Conservation (phyloP, 2,797 vertebrate species). For the Cottoperca gobio region DNA sequence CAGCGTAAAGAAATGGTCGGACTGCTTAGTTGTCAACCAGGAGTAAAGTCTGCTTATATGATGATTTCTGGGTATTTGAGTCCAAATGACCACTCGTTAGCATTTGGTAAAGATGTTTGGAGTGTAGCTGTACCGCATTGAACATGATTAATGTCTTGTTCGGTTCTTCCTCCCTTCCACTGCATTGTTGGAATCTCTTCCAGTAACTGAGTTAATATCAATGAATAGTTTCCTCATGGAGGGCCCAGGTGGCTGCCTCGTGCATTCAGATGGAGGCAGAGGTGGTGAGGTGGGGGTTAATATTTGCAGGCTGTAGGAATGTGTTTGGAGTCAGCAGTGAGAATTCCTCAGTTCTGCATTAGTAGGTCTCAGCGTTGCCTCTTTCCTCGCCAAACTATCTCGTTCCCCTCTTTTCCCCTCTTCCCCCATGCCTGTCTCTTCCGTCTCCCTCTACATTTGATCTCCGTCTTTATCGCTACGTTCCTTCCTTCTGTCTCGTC, state of each 20-base stretch:
- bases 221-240: conserved; percentile 59
- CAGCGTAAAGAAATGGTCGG: background rate
- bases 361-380: conserved; percentile 82
- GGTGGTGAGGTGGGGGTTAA: conserved; percentile 83
- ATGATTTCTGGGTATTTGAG: background rate
- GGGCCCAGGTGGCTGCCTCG: conserved; percentile 59
- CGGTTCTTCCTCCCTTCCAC: conserved; percentile 2
- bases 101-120: background rate
- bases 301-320: conserved; percentile 84
- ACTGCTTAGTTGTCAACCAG: background rate
- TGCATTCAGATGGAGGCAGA: conserved; percentile 61
- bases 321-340: conserved; percentile 84
- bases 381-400: conserved; percentile 73
- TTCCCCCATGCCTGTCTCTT: conserved; percentile 42
- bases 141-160: background rate
- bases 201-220: conserved; percentile 45
- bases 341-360: conserved; percentile 86
- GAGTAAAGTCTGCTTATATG: background rate
- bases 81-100: background rate
- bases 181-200: conserved; percentile 17
- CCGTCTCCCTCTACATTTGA: conserved; percentile 47
- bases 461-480: conserved; percentile 52
- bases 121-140: background rate
- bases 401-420: conserved; percentile 35
- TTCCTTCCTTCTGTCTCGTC: conserved; percentile 52